These are phyloP conservation scores for Drosophila trichaetosa DNA, from an alignment of 2,888 invertebrate species.

Conservation along the genomic window DNA sequence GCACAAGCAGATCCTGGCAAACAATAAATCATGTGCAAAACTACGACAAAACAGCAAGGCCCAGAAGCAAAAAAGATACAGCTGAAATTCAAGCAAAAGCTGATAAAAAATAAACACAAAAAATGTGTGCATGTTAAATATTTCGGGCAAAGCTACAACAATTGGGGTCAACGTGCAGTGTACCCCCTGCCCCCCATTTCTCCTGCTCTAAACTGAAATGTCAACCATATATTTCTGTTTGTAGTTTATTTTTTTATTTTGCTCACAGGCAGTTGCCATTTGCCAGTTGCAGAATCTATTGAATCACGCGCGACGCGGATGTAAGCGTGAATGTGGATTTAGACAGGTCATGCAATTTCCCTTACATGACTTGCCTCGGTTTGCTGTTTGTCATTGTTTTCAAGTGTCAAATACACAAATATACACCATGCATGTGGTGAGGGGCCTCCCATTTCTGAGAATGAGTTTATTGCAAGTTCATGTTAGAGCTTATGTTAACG, in stretches of 20 bases:
- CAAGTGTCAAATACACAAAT: conserved; percentile 7
- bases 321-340: conserved; percentile 28
- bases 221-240: conserved; percentile 26
- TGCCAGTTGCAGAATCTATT: conserved; percentile 36
- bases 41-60: conserved; percentile 36
- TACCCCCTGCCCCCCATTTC: not conserved
- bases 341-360: conserved; percentile 30
- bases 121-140: conserved; percentile 68
- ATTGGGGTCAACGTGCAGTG: conserved; percentile 69
- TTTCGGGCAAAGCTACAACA: conserved; percentile 52
- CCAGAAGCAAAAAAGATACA: conserved; percentile 48
- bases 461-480: not conserved
- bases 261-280: conserved; percentile 22
- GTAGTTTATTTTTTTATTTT: conserved; percentile 37
- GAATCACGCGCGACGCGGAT: conserved; percentile 27
- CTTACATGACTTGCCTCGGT: conserved; percentile 42
- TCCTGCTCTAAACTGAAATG: conserved; percentile 5
- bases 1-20: conserved; percentile 40
- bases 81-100: conserved; percentile 68
- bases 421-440: not conserved
- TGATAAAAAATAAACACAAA: conserved; percentile 63
- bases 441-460: not conserved
- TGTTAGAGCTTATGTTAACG: not conserved
- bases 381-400: conserved; percentile 1
- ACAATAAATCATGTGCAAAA: conserved; percentile 62